Evolutionary conservation across 2,113 vertebrate genomes (phyloP).

Genomic region (Trachemys scripta): DNA sequence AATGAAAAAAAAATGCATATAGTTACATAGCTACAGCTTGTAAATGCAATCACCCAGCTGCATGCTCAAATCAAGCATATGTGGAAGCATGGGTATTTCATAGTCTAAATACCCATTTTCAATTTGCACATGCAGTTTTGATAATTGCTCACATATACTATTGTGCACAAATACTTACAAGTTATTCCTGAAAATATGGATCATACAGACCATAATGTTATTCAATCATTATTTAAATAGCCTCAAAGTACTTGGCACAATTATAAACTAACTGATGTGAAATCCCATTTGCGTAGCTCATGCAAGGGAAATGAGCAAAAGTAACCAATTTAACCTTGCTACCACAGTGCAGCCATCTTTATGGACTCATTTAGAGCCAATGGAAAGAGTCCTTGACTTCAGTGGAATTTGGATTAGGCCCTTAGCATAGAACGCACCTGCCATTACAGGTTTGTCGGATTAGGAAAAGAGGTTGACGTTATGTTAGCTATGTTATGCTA

Average conservation of each 20-base stretch:
- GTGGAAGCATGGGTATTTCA: not conserved
- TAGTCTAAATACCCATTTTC: not conserved
- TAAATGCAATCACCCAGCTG: not conserved
- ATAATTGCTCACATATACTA: not conserved
- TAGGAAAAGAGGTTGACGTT: conserved; percentile 3
- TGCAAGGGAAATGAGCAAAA: not conserved
- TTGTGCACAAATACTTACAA: not conserved
- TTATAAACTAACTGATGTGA: not conserved
- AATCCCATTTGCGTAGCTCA: not conserved
- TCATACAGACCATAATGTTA: not conserved
- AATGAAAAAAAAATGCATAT: not conserved
- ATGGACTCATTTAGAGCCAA: not conserved
- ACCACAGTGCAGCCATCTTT: not conserved
- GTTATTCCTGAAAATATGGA: not conserved
- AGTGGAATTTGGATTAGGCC: not conserved
- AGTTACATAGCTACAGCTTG: not conserved
- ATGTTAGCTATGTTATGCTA: not conserved
- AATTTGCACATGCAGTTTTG: not conserved
- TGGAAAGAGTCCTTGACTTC: not conserved
- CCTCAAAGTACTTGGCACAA: not conserved
- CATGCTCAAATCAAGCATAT: not conserved
- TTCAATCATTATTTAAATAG: not conserved
- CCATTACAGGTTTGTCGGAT: not conserved
- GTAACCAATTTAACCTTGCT: not conserved
- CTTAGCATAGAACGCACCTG: not conserved